Evolutionary conservation across 1,140 invertebrate species (phyloP), one percentile per base, ranked within the genome.

Genomic region (Drosophila varians): DNA sequence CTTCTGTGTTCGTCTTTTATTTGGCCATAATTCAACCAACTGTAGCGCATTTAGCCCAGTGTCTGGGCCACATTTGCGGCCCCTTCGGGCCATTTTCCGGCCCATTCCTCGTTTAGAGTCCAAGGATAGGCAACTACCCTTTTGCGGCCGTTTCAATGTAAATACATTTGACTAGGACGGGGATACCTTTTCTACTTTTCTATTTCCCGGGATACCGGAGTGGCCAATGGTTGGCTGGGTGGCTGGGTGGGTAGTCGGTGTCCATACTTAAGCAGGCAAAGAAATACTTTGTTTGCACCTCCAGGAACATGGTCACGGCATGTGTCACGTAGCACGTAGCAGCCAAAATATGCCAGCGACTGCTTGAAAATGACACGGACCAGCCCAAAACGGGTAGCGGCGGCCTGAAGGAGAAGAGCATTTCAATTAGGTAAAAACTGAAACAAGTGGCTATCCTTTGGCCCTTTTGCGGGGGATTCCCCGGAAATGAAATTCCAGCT

Each of bases 261-360:
- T 82, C 66, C 82, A 80, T 87, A 87, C 76, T 87, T 65, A 75
- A 75, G 70, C 70, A 74, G 68, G 43, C 57, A 58, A 64, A 77
- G 71, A 86, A 86, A 77, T 68, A 75, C 77, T 86, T 87, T 86
- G 80, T 86, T 86, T 76, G 58, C 47, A 38, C 60, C 47, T 46
- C 43, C 26, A n/a, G 23, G 31, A 61, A 40, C 68, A 66, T 45
- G 64, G 65, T 73, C 62, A 75, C 61, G 57, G 77, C 69, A 82
- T 77, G 73, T 82, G 79, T 84, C 80, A 87, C 80, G 82, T 86
- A 86, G 68, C 80, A 87, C 80, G 82, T 86, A 86, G 68, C 46
- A 26, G 57, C 71, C 40, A 69, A 82, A 84, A 83, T 82, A 83
- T 83, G 77, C 60, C 46, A 83, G 42, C 40, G 38, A 87, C 47